These are phyloP conservation scores for Papilio polyxenes DNA, from an alignment of 1,140 invertebrate species.

Conservation along the genomic window DNA sequence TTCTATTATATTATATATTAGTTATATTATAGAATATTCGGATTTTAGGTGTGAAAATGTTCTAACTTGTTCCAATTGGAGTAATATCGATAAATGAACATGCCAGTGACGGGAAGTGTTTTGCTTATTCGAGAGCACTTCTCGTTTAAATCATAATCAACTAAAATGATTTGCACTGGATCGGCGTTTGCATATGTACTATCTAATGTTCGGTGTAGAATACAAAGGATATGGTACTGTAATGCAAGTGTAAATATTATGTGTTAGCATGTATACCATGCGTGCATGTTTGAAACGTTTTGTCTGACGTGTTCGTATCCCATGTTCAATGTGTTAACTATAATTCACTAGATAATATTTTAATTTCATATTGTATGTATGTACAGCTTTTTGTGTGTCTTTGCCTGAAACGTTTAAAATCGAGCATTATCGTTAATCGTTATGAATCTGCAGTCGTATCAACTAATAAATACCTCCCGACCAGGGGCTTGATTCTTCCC, in stretches of 20 bases:
- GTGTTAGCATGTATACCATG: neutral
- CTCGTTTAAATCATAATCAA: constrained; percentile 4
- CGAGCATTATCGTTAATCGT: too few species aligned
- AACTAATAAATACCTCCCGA: too few species aligned
- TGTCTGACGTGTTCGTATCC: neutral
- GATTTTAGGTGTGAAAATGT: neutral
- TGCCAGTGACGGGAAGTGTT: constrained; percentile 6
- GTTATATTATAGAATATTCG: neutral
- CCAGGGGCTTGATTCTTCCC: too few species aligned
- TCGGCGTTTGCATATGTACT: neutral
- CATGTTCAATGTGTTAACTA: too few species aligned
- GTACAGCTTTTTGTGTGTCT: too few species aligned
- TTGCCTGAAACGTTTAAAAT: too few species aligned
- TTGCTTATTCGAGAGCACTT: neutral
- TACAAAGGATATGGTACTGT: neutral
- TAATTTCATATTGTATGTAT: too few species aligned
- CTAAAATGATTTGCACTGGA: constrained; percentile 15
- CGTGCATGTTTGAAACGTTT: neutral
- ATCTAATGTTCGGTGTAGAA: neutral
- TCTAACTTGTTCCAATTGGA: neutral
- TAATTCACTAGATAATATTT: too few species aligned
- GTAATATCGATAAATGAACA: neutral
- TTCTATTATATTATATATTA: neutral
- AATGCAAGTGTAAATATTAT: neutral
- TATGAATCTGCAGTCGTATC: too few species aligned